These are phyloP conservation scores for Brenthis hecate DNA, from an alignment of 2,888 invertebrate species.

Conservation along the genomic window DNA sequence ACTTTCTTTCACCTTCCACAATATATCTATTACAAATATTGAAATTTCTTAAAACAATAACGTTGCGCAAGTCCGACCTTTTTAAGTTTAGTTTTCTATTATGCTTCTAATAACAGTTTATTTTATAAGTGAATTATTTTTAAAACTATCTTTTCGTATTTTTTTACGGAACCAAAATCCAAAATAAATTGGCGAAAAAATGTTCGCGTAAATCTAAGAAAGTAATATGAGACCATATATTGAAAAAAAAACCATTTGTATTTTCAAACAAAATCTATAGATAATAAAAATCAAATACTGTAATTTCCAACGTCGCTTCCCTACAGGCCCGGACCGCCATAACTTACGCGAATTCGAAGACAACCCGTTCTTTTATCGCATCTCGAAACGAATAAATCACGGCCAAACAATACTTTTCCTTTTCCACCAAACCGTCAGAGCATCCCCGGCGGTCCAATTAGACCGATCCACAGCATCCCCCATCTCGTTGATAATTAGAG, in stretches of 20 bases:
- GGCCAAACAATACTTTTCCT: background rate
- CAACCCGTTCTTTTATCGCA: slow-evolving; percentile 13
- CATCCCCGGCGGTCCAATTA: slow-evolving; percentile 7
- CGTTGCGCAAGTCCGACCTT: too few relatives aligned
- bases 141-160: too few relatives aligned
- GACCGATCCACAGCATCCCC: slow-evolving; percentile 17
- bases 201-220: too few relatives aligned
- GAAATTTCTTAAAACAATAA: too few relatives aligned
- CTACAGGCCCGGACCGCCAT: background rate
- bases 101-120: too few relatives aligned
- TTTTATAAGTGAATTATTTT: too few relatives aligned
- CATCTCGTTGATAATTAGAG: slow-evolving; percentile 16
- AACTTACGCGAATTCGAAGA: slow-evolving; percentile 1
- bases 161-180: too few relatives aligned
- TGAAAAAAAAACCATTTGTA: background rate
- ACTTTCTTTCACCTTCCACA: background rate
- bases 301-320: background rate
- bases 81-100: too few relatives aligned
- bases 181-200: too few relatives aligned
- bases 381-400: slow-evolving; percentile 7
- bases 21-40: background rate
- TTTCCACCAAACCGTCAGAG: background rate
- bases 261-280: background rate
- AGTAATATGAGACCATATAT: too few relatives aligned
- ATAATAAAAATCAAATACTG: background rate